A percentile compares a stretch with the other conserved stretches of the same genome.
Conservation (phyloP, 2,888 invertebrate species). For the Lobophora halterata region DNA sequence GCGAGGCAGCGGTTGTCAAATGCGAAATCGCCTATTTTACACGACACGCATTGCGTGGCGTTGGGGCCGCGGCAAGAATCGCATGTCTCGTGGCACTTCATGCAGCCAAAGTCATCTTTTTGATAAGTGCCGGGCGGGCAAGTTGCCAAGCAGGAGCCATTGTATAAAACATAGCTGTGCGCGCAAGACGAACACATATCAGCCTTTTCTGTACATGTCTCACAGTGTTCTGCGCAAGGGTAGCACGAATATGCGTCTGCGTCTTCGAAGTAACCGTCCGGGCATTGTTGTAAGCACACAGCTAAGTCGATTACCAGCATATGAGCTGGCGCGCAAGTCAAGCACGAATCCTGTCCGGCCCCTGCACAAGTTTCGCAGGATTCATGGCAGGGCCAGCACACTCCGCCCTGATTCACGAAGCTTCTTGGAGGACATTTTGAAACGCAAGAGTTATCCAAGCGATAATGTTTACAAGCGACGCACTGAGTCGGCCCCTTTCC, state of each 20-base stretch:
- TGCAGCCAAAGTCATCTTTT: slow-evolving; percentile 92
- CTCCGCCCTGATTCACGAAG: slow-evolving; percentile 89
- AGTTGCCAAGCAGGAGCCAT: slow-evolving; percentile 90
- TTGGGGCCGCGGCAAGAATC: slow-evolving; percentile 91
- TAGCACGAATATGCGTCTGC: slow-evolving; percentile 89
- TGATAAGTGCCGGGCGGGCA: slow-evolving; percentile 92
- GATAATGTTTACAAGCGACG: slow-evolving; percentile 90
- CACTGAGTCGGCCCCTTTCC: slow-evolving; percentile 92
- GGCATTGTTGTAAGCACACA: slow-evolving; percentile 93
- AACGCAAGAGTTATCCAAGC: slow-evolving; percentile 92
- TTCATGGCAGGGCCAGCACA: slow-evolving; percentile 93
- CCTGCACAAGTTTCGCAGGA: slow-evolving; percentile 94
- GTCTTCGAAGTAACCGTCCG: slow-evolving; percentile 93
- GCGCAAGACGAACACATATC: slow-evolving; percentile 93
- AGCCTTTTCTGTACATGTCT: slow-evolving; percentile 90
- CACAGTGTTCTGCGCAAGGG: slow-evolving; percentile 93
- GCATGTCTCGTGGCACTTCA: slow-evolving; percentile 88
- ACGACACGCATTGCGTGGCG: slow-evolving; percentile 89
- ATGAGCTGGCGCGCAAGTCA: slow-evolving; percentile 91
- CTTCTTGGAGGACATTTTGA: slow-evolving; percentile 91
- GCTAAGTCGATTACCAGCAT: slow-evolving; percentile 91
- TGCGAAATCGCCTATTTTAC: slow-evolving; percentile 86
- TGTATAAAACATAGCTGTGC: slow-evolving; percentile 91
- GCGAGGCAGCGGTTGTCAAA: slow-evolving; percentile 86
- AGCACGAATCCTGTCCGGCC: slow-evolving; percentile 91